Conservation (phyloP, 2,888 invertebrate species). For the Herminia tarsipennalis region DNA sequence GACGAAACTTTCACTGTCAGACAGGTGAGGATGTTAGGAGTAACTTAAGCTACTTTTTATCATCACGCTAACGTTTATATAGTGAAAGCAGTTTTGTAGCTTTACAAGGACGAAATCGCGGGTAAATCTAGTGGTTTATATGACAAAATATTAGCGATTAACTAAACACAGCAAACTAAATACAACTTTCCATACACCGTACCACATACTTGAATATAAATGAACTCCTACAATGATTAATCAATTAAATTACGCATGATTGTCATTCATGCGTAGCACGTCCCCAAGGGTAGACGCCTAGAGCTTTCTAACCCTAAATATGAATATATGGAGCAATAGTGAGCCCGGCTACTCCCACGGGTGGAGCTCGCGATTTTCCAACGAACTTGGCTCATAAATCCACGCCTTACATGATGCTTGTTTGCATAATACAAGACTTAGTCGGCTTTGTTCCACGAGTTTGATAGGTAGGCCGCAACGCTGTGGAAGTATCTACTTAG, state of each 20-base stretch:
- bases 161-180: constrained; percentile 2
- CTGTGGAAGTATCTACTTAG: constrained; percentile 48
- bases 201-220: constrained; percentile 20
- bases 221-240: constrained; percentile 34
- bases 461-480: constrained; percentile 71
- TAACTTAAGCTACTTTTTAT: too few species aligned
- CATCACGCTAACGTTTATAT: too few species aligned
- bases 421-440: constrained; percentile 85
- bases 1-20: too few species aligned
- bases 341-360: constrained; percentile 63
- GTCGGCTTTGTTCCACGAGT: constrained; percentile 76
- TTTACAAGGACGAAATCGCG: too few species aligned
- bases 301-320: constrained; percentile 66
- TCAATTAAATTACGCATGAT: constrained; percentile 52
- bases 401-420: constrained; percentile 83
- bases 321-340: constrained; percentile 77
- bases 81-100: too few species aligned
- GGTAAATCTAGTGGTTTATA: too few species aligned
- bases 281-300: constrained; percentile 39
- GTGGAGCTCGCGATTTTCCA: constrained; percentile 72
- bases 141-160: neutral
- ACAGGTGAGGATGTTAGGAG: too few species aligned
- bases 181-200: neutral
- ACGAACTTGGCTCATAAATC: constrained; percentile 84
- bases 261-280: constrained; percentile 52